These are phyloP conservation scores for Mesitornis unicolor DNA, from an alignment of 2,113 vertebrate genomes.

Conservation along the genomic window DNA sequence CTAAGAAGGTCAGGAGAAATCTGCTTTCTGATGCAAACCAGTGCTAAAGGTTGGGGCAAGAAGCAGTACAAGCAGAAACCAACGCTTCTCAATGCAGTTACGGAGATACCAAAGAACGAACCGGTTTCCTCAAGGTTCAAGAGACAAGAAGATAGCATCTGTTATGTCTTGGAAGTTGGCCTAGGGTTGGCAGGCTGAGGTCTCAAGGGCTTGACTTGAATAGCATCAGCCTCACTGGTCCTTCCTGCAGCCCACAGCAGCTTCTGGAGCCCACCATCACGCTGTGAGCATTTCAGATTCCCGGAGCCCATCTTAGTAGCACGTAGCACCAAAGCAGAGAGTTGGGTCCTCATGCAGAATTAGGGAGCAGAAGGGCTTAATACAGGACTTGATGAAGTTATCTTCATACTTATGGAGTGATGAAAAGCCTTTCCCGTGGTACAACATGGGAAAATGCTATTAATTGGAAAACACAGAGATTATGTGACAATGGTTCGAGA, in stretches of 20 bases:
- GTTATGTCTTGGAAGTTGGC: neutral
- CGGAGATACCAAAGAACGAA: fast-evolving
- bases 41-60: neutral
- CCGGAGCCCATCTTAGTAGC: neutral
- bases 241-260: neutral
- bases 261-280: neutral
- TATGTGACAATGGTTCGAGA: neutral
- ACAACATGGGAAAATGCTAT: neutral
- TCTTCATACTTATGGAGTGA: neutral
- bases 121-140: neutral
- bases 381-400: neutral
- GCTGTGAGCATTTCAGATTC: neutral
- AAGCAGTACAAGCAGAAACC: neutral
- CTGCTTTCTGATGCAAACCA: neutral
- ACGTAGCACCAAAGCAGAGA: fast-evolving
- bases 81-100: neutral
- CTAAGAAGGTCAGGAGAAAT: neutral
- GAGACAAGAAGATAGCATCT: neutral
- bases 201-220: neutral
- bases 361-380: neutral
- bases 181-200: neutral
- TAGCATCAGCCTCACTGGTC: neutral
- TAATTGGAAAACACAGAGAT: neutral
- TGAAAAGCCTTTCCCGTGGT: neutral
- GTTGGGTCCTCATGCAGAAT: neutral